phyloP scores from a whole-genome alignment of 2,113 vertebrate genomes.

The Phrynocephalus versicolor region DNA sequence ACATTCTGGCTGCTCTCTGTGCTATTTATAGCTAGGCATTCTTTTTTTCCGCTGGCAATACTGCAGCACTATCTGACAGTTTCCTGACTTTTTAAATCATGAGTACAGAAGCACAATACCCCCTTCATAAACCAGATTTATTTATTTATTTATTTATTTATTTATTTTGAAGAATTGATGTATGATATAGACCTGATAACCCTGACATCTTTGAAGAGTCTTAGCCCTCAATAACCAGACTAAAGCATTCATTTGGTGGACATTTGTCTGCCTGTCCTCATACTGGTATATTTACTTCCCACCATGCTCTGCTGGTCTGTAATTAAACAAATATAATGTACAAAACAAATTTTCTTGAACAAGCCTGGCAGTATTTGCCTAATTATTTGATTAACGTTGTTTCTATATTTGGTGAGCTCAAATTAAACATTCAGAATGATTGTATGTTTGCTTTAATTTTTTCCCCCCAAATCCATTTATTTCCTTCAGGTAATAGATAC shows the following conservation, averaged over 20 bases:
- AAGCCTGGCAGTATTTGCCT: background rate
- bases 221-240: background rate
- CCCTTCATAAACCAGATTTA: too few species aligned
- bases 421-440: conserved; percentile 53
- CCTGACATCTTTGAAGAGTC: background rate
- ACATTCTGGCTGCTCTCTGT: too few species aligned
- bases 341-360: background rate
- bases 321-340: background rate
- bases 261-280: background rate
- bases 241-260: background rate
- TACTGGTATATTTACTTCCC: background rate
- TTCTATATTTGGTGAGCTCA: conserved; percentile 35
- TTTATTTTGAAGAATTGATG: too few species aligned
- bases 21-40: too few species aligned
- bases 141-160: too few species aligned
- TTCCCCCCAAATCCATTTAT: conserved; percentile 21
- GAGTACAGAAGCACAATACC: too few species aligned
- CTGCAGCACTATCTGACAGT: too few species aligned
- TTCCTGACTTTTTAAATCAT: too few species aligned
- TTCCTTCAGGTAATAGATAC: background rate
- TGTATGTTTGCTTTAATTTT: background rate
- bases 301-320: background rate
- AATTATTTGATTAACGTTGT: conserved; percentile 35
- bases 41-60: too few species aligned
- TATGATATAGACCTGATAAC: too few species aligned